phyloP scores from a whole-genome alignment of 2,888 invertebrate species.

The Agrypnus murinus region DNA sequence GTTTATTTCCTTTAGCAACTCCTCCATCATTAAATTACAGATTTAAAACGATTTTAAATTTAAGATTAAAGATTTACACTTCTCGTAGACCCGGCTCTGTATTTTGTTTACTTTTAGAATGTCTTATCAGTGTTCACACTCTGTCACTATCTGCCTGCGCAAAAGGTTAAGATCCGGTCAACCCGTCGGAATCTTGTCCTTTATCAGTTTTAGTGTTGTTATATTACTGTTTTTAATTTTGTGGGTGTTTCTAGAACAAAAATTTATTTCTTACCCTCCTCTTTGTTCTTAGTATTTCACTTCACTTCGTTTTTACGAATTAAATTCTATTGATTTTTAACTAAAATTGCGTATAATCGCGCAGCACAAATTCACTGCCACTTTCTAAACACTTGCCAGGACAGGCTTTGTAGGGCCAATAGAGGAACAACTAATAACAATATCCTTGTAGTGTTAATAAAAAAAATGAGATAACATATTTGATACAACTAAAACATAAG shows the following conservation, averaged over 20 bases:
- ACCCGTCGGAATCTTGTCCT: conserved; percentile 17
- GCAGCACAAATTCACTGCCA: conserved; percentile 8
- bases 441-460: too few species aligned
- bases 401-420: too few species aligned
- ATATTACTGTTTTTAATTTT: neutral
- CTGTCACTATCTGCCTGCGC: conserved; percentile 1
- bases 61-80: neutral
- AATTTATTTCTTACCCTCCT: conserved; percentile 12
- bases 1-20: conserved; percentile 2
- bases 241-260: neutral
- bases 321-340: neutral
- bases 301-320: neutral
- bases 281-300: conserved; percentile 1
- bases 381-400: conserved; percentile 12
- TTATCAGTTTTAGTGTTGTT: neutral
- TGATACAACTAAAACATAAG: too few species aligned
- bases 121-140: conserved; percentile 15
- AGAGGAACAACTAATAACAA: too few species aligned
- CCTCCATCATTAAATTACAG: neutral
- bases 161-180: conserved; percentile 18
- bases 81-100: conserved; percentile 13
- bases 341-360: conserved; percentile 11
- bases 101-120: conserved; percentile 6
- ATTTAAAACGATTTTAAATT: too few species aligned
- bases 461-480: too few species aligned